Conservation (phyloP, 2,797 vertebrate genomes). For the Chiloscyllium punctatum region DNA sequence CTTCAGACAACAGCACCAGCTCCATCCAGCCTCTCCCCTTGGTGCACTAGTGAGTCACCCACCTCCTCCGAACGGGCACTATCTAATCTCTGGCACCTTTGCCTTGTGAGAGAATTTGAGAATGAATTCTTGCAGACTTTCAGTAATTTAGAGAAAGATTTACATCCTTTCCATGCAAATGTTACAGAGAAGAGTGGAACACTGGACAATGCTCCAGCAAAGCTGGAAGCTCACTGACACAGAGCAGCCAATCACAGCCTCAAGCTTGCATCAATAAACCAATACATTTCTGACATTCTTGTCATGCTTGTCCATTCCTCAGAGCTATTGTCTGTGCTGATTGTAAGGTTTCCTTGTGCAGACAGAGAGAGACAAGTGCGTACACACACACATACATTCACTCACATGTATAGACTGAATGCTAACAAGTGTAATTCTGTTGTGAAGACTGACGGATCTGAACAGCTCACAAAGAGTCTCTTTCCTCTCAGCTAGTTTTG, state of each 20-base stretch:
- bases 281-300: constrained; percentile 26
- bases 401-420: neutral
- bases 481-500: neutral
- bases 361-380: neutral
- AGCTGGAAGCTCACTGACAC: neutral
- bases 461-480: neutral
- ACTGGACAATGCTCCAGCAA: neutral
- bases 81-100: neutral
- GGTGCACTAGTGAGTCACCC: neutral
- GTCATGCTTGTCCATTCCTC: neutral
- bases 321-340: neutral
- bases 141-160: neutral
- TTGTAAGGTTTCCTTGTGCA: neutral
- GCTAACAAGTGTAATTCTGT: neutral
- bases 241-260: constrained; percentile 13
- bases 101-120: neutral
- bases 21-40: neutral
- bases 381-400: neutral
- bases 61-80: neutral
- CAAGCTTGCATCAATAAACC: neutral
- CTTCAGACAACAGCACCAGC: neutral
- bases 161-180: neutral
- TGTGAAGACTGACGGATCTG: neutral
- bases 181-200: neutral
- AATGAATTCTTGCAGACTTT: neutral